Conservation (phyloP, 1,140 invertebrate genomes). For the Listronotus bonariensis region DNA sequence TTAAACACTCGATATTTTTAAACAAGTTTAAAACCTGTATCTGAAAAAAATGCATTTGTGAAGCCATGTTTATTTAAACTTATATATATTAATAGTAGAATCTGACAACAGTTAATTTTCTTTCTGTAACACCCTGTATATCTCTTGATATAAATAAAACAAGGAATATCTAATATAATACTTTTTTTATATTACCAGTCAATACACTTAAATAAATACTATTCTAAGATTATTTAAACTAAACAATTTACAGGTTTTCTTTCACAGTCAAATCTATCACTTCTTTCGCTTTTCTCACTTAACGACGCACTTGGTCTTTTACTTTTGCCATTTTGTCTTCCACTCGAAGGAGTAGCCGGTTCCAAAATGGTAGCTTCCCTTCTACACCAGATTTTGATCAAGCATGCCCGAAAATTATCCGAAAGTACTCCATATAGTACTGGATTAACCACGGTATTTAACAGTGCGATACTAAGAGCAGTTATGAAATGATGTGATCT, state of each 20-base stretch:
- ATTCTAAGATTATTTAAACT: constrained; percentile 11
- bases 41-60: too few species aligned
- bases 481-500: constrained; percentile 62
- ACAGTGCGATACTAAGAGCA: constrained; percentile 65
- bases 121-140: too few species aligned
- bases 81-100: too few species aligned
- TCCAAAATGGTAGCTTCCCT: constrained; percentile 15
- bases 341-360: constrained; percentile 33
- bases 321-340: constrained; percentile 24
- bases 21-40: too few species aligned
- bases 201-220: constrained; percentile 10
- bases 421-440: constrained; percentile 79
- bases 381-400: constrained; percentile 54
- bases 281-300: constrained; percentile 39
- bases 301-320: constrained; percentile 43
- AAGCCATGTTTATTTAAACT: too few species aligned
- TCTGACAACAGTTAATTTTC: too few species aligned
- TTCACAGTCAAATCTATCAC: constrained; percentile 11
- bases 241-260: constrained; percentile 21
- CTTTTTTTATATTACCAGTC: constrained; percentile 2
- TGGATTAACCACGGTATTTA: constrained; percentile 79
- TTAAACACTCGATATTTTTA: too few species aligned
- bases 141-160: too few species aligned
- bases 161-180: too few species aligned
- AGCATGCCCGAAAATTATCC: constrained; percentile 71